Evolutionary conservation across 2,888 invertebrate species (phyloP), one percentile per base, ranked within the genome.

Genomic region (Drosophila longiperda): DNA sequence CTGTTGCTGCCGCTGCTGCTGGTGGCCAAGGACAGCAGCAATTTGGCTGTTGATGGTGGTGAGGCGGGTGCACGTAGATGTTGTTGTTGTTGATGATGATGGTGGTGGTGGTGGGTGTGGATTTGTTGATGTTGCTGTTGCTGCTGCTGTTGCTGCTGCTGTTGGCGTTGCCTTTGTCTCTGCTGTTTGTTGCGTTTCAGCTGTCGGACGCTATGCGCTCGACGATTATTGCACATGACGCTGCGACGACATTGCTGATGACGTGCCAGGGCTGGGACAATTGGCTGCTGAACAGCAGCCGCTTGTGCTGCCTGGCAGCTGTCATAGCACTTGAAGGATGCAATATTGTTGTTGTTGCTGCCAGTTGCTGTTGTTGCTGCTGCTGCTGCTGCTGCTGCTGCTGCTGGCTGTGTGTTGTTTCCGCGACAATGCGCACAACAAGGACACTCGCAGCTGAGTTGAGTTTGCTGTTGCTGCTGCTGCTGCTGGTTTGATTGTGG

Each of bases 391-490:
- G n/a, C 12, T 45, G 58, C 9, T 65, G 54, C 26, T 61, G 32
- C 7, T 64, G 59, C 64, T 6, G 55, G 38, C 48, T 52, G 57
- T 34, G 26, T 33, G 33, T 38, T 38, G 17, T 17, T 66, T 54
- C 77, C 73, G 5, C 80, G 75, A 62, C 91, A 90, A 78, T 89
- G 90, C 23, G 78, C 78, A 69, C 90, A 90, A 79, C 90, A 91
- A 20, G 89, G 91, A 80, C 91, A 91, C 62, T 91, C 91, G 75
- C 91, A 91, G 65, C 82, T 80, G 26, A 83, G 75, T 53, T 58
- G 45, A 29, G 45, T 34, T 66, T 57, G 58, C 23, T 66, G 54
- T 15, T 48, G 60, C 11, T 59, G 40, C 17, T 58, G 55, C 34
- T 57, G 66, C 50, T 57, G 60, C 40, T 75, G 72, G 4, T 8